Evolutionary conservation across 2,888 invertebrate species (phyloP), one percentile per base, ranked within the genome.

Genomic region (Netelia inedita): DNA sequence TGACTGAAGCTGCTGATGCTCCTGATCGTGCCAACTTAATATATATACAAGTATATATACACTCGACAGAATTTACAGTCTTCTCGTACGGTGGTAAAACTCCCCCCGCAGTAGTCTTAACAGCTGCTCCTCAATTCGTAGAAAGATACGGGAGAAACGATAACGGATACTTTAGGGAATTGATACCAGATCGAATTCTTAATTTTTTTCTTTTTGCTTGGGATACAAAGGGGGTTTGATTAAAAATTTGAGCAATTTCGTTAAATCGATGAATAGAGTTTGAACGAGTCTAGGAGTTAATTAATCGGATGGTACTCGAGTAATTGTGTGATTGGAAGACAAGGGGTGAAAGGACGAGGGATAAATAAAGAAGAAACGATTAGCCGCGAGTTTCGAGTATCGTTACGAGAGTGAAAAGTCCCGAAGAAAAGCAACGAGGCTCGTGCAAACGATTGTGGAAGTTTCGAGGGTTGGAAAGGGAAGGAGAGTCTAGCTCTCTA

Each of bases 361-460:
- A 21, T 10, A 10, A 21, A 35, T 21, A 10, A 57, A 65, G 41
- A 63, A 73, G 46, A 71, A 79, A 71, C 86, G 86, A 85, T 89
- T 89, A 89, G 75, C 65, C 23, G 68, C 69, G 63, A 76, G 57
- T 10, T 79, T 65, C 46, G 69, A 83, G 73, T 55, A 53, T 57
- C 63, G 63, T 63, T 74, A 9, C 10, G 63, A 53, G 50, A 63
- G 28, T 82, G 81, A 72, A 76, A 83, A 83, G 87, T 85, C 80
- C 71, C 69, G 88, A 85, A 89, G 87, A 89, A 89, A 90, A 89
- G 88, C 83, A 82, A 87, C 88, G 83, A 85, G 66, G 16, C 63
- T 79, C 65, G 63, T 68, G 59, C 66, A 79, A 82, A 75, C 59
- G 72, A 69, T 75, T 79, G 63, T 53, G 50, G 50, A 53, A 63